These are phyloP conservation scores for Megastigmus dorsalis DNA, from an alignment of 2,888 invertebrate species.

Conservation along the genomic window DNA sequence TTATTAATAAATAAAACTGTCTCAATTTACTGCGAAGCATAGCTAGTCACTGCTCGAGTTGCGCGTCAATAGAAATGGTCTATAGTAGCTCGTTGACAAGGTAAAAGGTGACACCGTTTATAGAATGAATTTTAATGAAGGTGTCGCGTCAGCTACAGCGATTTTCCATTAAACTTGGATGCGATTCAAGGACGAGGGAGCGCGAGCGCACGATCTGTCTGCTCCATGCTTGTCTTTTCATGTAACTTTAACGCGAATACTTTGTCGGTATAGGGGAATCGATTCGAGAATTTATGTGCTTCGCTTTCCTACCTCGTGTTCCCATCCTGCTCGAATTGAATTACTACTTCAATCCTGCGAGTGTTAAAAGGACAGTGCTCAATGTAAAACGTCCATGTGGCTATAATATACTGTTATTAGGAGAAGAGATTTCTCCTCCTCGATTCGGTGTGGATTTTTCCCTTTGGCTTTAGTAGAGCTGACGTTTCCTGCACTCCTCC, in stretches of 20 bases:
- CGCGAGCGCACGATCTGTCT: too few relatives aligned
- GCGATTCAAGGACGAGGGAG: slow-evolving; percentile 1
- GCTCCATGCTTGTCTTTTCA: slow-evolving; percentile 25
- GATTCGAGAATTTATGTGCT: slow-evolving; percentile 36
- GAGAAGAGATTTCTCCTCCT: not conserved
- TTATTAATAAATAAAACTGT: too few relatives aligned
- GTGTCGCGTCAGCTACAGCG: not conserved
- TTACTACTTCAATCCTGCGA: slow-evolving; percentile 29
- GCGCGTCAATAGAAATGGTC: too few relatives aligned
- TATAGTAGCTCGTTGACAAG: too few relatives aligned
- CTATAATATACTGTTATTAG: slow-evolving; percentile 16
- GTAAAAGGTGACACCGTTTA: too few relatives aligned
- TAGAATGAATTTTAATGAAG: slow-evolving; percentile 14
- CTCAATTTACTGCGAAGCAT: too few relatives aligned
- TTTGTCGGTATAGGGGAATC: slow-evolving; percentile 15
- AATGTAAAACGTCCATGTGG: not conserved
- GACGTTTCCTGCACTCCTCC: too few relatives aligned
- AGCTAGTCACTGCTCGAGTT: too few relatives aligned
- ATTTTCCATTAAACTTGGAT: slow-evolving; percentile 36
- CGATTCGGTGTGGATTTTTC: too few relatives aligned
- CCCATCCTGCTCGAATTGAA: slow-evolving; percentile 45
- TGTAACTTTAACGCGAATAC: slow-evolving; percentile 1
- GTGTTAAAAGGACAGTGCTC: slow-evolving; percentile 15
- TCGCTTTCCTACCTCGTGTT: slow-evolving; percentile 12
- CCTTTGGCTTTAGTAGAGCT: too few relatives aligned